Base-by-base conservation (phyloP, 2,113 vertebrate genomes). In the Agelaius tricolor region DNA sequence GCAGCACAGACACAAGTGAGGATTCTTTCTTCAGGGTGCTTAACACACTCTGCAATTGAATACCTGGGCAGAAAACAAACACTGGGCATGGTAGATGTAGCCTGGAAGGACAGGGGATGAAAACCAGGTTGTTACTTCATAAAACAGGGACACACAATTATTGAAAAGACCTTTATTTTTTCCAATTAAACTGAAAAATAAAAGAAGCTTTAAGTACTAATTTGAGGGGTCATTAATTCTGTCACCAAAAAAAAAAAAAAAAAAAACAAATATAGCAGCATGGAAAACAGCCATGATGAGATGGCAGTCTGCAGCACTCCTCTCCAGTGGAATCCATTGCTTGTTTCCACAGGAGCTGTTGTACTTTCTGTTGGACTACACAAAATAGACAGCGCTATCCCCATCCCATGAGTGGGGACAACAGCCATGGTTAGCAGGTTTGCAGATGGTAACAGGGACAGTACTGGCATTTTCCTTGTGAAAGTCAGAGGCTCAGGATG, bases 381-480 rank as follows among this genome's bases (percentile, higher is more conserved):
- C 0, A 0, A 66, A 85, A 46, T 1, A 21, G 15, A 26, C 7
- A 59, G 9, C 5, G 20, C 5, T 37, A 35, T 43, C 30, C 52
- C 62, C 5, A 6, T 15, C 22, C 46, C 83, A 31, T 18, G 1
- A 0, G 39, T 18, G 24, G 49, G 47, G 13, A 68, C 52, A 58
- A 24, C 22, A 83, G 21, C 27, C 11, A 3, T 2, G 20, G 13
- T 66, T 28, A 84, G 21, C 28, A 80, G 30, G 23, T 54, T 69
- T 15, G 4, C 14, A 79, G 22, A 8, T 0, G 1, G 52, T 46
- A 51, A 33, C 43, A 66, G n/a, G n/a, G 28, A 41, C 28, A 81
- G 20, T 0, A 4, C n/a, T 37, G 55, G 9, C 1, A 2, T 69
- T 61, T 84, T 87, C 0, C 0, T 7, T 17, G 26, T 73, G 26